phyloP scores from a whole-genome alignment of 64 coral and sea anemone species.

The Dendrophyllia cribrosa region DNA sequence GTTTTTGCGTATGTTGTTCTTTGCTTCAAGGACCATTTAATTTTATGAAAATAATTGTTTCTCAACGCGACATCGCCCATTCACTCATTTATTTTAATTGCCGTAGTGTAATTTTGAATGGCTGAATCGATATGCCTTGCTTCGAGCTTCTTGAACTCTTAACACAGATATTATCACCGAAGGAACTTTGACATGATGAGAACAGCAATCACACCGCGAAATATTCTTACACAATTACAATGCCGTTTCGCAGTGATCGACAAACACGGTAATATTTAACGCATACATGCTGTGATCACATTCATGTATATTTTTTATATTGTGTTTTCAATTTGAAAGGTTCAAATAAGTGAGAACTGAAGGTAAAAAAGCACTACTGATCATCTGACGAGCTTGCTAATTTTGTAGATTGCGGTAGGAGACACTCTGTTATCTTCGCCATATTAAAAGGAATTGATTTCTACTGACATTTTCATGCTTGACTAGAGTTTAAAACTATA shows the following conservation, averaged over 20 bases:
- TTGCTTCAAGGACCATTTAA: too few species aligned
- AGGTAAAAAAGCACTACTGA: not conserved
- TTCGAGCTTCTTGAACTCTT: not conserved
- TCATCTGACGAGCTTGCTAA: conserved; percentile 3
- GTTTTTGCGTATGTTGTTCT: too few species aligned
- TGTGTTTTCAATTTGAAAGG: not conserved
- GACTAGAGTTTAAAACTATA: not conserved
- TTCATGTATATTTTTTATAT: not conserved
- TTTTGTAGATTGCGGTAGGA: not conserved
- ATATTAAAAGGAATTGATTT: not conserved
- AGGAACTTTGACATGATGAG: not conserved
- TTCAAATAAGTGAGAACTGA: not conserved
- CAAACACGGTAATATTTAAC: conserved; percentile 25
- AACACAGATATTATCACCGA: too few species aligned
- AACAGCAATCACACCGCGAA: not conserved
- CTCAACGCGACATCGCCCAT: too few species aligned
- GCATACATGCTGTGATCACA: not conserved
- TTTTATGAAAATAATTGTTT: too few species aligned
- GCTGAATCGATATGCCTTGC: not conserved
- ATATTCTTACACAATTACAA: conserved; percentile 8
- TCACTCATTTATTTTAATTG: not conserved
- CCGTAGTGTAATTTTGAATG: not conserved
- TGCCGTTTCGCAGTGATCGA: not conserved
- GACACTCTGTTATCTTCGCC: not conserved
- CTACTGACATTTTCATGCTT: not conserved